Base-by-base conservation (phyloP, 1,140 invertebrate genomes). In the Laupala kohalensis region DNA sequence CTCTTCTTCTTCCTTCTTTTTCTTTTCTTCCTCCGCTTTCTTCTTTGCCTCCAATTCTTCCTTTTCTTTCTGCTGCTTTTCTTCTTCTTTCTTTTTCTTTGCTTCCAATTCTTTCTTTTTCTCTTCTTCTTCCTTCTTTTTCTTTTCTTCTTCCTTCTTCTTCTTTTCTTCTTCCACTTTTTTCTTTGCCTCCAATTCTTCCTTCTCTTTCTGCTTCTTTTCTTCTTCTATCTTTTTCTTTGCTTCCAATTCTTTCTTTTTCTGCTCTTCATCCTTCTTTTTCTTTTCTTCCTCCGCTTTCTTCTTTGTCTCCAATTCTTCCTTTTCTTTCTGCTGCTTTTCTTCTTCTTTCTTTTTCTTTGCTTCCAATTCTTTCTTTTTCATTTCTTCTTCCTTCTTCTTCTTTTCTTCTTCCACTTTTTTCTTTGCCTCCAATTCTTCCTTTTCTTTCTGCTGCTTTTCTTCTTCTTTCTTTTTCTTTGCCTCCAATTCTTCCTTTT, bases 21-120 rank as follows among this genome's bases (percentile, higher is more conserved):
- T 53, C 37, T 4, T n/a, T n/a, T n/a, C n/a, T n/a, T n/a, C n/a
- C n/a, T n/a, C n/a, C n/a, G n/a, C n/a, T n/a, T n/a, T 53, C 37
- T 53, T 53, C 37, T 53, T 53, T 53, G 37, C 37, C 1, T 53
- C 37, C 9, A 19, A 9, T 53, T 53, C 37, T 4, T 53, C 37
- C 15, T 75, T 79, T 80, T 23, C 75, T 76, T 67, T 75, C 74
- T 37, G 75, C 75, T 27, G 76, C 77, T 69, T 78, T 74, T 64
- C 76, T 74, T 70, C 79, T 77, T 72, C 76, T 77, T 68, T 78
- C 68, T 78, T 75, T 73, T 77, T 75, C 6, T 78, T 77, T 78
- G 64, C 68, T 29, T 67, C 19, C 37, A 75, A 75, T 12, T 64
- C 68, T 69, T 75, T 73, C 53, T 73, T 74, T 64, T 76, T 73